Base-by-base conservation (phyloP, 2,113 vertebrate species). In the Lycaon pictus region DNA sequence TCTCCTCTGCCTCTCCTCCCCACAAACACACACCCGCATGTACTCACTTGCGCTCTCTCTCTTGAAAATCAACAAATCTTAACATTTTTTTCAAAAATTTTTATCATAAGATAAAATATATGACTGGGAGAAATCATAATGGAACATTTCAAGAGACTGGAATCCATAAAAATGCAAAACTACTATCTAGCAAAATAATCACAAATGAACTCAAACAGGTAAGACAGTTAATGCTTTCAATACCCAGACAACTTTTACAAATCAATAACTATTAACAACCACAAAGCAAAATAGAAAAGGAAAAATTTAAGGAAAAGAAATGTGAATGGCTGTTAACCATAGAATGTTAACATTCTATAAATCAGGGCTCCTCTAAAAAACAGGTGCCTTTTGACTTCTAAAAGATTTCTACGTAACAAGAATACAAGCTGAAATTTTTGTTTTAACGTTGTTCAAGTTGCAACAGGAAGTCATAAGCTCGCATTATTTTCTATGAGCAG, bases 191-290 rank as follows among this genome's bases (percentile, higher is more conserved):
- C 27, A 71, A 83, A 62, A 65, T 55, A 89, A 92, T 12, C 48
- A 62, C 19, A 92, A 89, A 76, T 1, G 77, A 90, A 87, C 76
- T 51, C 20, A 79, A 83, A 90, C n/a, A 76, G n/a, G 79, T 43
- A 74, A 80, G 19, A 80, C 62, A 91, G 23, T 71, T 62, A 53
- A 87, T 69, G 67, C 4, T 95, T 81, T 71, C 51, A 53, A 55
- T 76, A 48, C 71, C n/a, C 58, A 91, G 91, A 67, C n/a, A 89
- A 62, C 9, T 81, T n/a, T 82, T 25, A 43, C 22, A 87, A 81
- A 85, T 84, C 76, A 90, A 51, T 74, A 93, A 69, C 62, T 60
- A 83, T 77, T 96, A 88, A 87, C 25, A 86, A 95, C 22, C 60
- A 77, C 35, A 87, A 87, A 63, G 19, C 56, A 80, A 83, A 88